Conservation (phyloP, 2,888 invertebrate genomes). For the Cerceris rybyensis region DNA sequence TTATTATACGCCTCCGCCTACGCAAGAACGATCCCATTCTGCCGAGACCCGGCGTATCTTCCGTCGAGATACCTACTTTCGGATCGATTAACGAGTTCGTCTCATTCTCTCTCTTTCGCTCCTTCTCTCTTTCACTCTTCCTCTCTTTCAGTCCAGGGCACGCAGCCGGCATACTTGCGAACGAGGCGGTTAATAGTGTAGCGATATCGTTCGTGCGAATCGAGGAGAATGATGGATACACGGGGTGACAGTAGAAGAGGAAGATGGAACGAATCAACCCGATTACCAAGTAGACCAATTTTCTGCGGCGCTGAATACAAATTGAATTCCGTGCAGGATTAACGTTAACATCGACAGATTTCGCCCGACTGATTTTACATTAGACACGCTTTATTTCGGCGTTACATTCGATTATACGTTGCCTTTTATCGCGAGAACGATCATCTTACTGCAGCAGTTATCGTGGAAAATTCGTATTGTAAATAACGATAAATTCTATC, state of each 20-base stretch:
- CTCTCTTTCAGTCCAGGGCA: neutral
- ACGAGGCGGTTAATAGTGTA: neutral
- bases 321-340: slow-evolving; percentile 64
- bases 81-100: slow-evolving; percentile 61
- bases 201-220: slow-evolving; percentile 1
- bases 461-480: neutral
- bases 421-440: too few relatives aligned
- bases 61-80: slow-evolving; percentile 62
- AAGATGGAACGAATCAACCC: slow-evolving; percentile 62
- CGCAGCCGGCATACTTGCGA: neutral
- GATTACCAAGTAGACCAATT: slow-evolving; percentile 69
- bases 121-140: neutral
- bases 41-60: slow-evolving; percentile 54
- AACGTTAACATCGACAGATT: slow-evolving; percentile 69
- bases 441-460: neutral
- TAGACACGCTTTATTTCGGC: slow-evolving; percentile 21
- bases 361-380: slow-evolving; percentile 43
- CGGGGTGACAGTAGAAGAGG: slow-evolving; percentile 30
- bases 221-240: slow-evolving; percentile 51
- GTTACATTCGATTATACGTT: neutral
- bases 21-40: slow-evolving; percentile 61
- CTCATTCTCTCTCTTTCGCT: slow-evolving; percentile 16
- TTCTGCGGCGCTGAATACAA: slow-evolving; percentile 61
- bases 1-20: slow-evolving; percentile 70
- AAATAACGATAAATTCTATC: too few relatives aligned